Conservation (phyloP, 2,113 vertebrate genomes). For the Colaptes auratus region DNA sequence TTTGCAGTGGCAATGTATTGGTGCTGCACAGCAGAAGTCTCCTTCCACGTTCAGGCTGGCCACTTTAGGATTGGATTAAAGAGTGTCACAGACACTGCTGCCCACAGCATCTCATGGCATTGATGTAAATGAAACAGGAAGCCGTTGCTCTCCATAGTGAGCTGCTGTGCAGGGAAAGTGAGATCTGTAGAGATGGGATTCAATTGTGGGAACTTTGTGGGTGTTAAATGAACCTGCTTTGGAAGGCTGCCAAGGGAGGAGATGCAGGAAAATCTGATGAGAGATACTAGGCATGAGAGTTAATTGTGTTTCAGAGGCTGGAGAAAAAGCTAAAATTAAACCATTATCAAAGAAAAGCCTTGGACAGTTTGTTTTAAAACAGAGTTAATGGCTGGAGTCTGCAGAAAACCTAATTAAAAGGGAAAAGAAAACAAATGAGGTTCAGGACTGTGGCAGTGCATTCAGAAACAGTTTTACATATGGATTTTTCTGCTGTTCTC, state of each 20-base stretch:
- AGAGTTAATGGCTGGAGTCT: slow-evolving; percentile 27
- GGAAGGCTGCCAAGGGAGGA: slow-evolving; percentile 60
- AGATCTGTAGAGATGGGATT: slow-evolving; percentile 45
- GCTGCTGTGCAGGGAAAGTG: slow-evolving; percentile 41
- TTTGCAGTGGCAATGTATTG: not conserved
- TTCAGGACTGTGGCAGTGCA: slow-evolving; percentile 12
- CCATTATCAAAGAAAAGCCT: slow-evolving; percentile 62
- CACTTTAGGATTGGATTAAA: slow-evolving; percentile 25
- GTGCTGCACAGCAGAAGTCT: not conserved
- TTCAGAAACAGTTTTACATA: slow-evolving; percentile 34
- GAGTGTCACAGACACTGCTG: not conserved
- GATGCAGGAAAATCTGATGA: slow-evolving; percentile 61
- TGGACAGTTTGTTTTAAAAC: slow-evolving; percentile 71
- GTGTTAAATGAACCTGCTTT: slow-evolving; percentile 72
- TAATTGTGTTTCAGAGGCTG: slow-evolving; percentile 14
- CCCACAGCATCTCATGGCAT: slow-evolving; percentile 19
- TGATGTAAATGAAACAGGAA: slow-evolving; percentile 49
- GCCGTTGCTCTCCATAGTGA: not conserved
- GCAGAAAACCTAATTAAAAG: slow-evolving; percentile 56
- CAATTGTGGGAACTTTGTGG: slow-evolving; percentile 58
- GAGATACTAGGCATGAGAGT: slow-evolving; percentile 41
- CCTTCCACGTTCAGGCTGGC: not conserved
- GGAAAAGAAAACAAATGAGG: slow-evolving; percentile 62
- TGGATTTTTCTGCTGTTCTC: slow-evolving; percentile 34
- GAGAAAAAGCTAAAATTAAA: slow-evolving; percentile 60